Conservation (phyloP, 2,888 invertebrate species). For the Lacanobia wlatinum region DNA sequence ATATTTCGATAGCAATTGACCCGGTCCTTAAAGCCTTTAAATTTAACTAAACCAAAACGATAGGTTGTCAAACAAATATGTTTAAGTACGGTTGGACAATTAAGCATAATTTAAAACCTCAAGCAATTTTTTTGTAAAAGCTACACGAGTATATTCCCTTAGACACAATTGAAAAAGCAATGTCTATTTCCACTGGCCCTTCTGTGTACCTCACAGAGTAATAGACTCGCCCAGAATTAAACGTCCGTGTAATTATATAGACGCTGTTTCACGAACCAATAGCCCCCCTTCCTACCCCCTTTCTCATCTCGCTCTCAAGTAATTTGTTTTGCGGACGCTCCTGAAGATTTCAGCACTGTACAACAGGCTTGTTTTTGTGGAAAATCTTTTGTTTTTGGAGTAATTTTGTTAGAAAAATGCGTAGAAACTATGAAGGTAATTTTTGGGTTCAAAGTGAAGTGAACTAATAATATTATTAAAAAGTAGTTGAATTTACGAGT, state of each 20-base stretch:
- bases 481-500: no score
- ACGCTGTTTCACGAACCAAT: constrained; percentile 67
- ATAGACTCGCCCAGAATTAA: constrained; percentile 59
- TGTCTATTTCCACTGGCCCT: constrained; percentile 31
- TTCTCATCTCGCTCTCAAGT: constrained; percentile 55
- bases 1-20: no score
- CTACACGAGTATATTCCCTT: not conserved
- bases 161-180: not conserved
- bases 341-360: constrained; percentile 51
- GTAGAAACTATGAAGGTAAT: not conserved
- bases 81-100: not conserved
- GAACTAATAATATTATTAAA: no score
- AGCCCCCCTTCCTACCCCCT: constrained; percentile 13
- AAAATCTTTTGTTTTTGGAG: constrained; percentile 51
- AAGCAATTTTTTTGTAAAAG: not conserved
- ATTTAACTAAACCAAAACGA: not conserved
- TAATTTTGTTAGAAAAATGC: constrained; percentile 18
- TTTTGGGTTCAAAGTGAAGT: not conserved
- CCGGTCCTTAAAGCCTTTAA: not conserved
- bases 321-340: constrained; percentile 66
- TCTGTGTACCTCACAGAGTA: constrained; percentile 34
- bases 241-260: constrained; percentile 67
- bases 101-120: not conserved
- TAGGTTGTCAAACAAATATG: not conserved
- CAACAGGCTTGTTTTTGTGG: constrained; percentile 58